These are phyloP conservation scores for Platycercus adscitus DNA, from an alignment of 2,113 vertebrate genomes.

Conservation along the genomic window DNA sequence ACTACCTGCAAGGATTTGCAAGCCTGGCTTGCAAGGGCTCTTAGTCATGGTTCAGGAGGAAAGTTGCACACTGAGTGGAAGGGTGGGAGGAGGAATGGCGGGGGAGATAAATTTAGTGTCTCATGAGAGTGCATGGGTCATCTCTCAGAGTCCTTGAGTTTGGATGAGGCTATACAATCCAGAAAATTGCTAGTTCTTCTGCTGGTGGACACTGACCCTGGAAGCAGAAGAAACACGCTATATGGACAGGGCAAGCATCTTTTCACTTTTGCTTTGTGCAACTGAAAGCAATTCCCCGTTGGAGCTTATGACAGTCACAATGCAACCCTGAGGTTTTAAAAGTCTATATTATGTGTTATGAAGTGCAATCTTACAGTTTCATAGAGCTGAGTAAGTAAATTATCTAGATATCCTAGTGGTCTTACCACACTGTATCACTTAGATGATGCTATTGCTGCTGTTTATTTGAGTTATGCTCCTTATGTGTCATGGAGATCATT, in stretches of 20 bases:
- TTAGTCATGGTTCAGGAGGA: background rate
- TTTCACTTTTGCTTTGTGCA: background rate
- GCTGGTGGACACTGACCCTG: background rate
- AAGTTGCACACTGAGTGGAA: background rate
- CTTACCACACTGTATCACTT: conserved; percentile 33
- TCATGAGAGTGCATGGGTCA: background rate
- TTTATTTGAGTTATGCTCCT: background rate
- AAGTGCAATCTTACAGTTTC: conserved; percentile 37
- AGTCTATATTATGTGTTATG: background rate
- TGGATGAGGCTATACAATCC: background rate
- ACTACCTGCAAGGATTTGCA: background rate
- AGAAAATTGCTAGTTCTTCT: background rate
- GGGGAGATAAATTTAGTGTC: background rate
- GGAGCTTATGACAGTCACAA: background rate
- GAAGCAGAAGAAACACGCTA: background rate
- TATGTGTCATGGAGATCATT: background rate
- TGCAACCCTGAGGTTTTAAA: conserved; percentile 43
- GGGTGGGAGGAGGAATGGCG: background rate
- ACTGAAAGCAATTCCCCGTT: background rate
- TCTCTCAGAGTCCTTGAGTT: background rate
- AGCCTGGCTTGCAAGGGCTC: background rate
- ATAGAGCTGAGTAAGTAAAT: conserved; percentile 47
- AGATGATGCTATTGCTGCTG: background rate
- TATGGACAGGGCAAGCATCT: background rate
- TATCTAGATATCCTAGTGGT: conserved; percentile 10